A percentile compares a stretch with the other conserved stretches of the same genome.
Evolutionary conservation across 2,797 vertebrate genomes (phyloP).

Genomic region (Notolabrus celidotus): DNA sequence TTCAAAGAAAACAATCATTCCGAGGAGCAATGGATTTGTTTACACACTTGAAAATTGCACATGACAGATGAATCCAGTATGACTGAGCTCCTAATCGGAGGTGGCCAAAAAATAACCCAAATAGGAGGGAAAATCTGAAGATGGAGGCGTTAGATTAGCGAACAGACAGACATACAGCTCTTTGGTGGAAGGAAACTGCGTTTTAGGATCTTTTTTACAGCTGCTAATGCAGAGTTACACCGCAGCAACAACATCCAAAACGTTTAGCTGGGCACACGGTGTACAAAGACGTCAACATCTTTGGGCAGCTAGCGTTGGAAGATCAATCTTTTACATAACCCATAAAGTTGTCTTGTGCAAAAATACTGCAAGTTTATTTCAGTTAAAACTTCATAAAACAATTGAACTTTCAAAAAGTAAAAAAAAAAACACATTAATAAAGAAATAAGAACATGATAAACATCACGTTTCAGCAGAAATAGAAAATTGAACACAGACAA

Average conservation of each 20-base stretch:
- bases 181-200: not conserved
- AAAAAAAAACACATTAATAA: not conserved
- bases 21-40: constrained; percentile 46
- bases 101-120: constrained; percentile 17
- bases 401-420: not conserved
- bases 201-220: constrained; percentile 18
- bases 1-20: constrained; percentile 67
- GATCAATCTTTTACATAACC: not conserved
- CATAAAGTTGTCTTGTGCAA: not conserved
- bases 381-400: constrained; percentile 13
- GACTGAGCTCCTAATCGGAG: constrained; percentile 17
- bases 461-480: not conserved
- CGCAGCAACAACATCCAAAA: not conserved
- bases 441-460: not conserved
- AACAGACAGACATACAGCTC: constrained; percentile 6
- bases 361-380: constrained; percentile 20
- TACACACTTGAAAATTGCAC: constrained; percentile 40
- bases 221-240: constrained; percentile 12
- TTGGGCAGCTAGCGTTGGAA: not conserved
- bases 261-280: not conserved
- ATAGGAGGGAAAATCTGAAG: constrained; percentile 2
- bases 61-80: constrained; percentile 46
- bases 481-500: not conserved
- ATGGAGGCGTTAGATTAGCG: constrained; percentile 15
- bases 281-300: not conserved